Base-by-base conservation (phyloP, 1,140 invertebrate species). In the Heterodera carotae region DNA sequence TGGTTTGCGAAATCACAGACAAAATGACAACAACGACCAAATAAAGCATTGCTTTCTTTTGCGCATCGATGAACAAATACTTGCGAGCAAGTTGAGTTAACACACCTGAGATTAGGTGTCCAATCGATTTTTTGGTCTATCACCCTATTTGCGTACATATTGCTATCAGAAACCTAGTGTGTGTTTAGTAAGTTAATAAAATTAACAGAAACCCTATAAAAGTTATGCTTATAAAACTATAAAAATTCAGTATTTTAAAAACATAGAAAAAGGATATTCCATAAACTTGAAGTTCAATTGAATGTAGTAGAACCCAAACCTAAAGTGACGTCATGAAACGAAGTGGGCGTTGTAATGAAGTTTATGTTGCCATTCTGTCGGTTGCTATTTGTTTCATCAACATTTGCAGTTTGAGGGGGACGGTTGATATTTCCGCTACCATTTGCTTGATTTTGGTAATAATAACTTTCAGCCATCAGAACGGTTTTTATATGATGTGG, bases 31-130 rank as follows among this genome's bases (percentile, higher is more conserved):
- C 75, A 3, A 74, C 25, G 8, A 56, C 70, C 29, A 83, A 27
- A 39, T 83, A 84, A 56, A 77, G 72, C n/a, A 84, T 29, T 39
- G 82, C 82, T 34, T 84, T 83, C 77, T 82, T 84, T 18, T 36
- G 36, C 12, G 76, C 69, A 3, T 62, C 48, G 39, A 84, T 75
- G 75, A 82, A 82, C 4, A 82, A 60, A 2, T 76, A 82, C 34
- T 77, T 84, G 27, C 81, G 83, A 7, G 82, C 82, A 27, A 83
- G 18, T 56, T 84, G 82, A 12, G 81, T 59, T 15, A 75, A 29
- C 18, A 84, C 82, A 22, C 82, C 81, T 66, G 29, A 31, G 22
- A 56, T 5, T 1, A 0, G 22, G 22, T 56, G 12, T 43, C 7
- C 6, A 39, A 39, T 39, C 10, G 15, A 43, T 12, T 43, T 1